Conservation (phyloP, 2,797 vertebrate genomes). For the Tangara arthus region DNA sequence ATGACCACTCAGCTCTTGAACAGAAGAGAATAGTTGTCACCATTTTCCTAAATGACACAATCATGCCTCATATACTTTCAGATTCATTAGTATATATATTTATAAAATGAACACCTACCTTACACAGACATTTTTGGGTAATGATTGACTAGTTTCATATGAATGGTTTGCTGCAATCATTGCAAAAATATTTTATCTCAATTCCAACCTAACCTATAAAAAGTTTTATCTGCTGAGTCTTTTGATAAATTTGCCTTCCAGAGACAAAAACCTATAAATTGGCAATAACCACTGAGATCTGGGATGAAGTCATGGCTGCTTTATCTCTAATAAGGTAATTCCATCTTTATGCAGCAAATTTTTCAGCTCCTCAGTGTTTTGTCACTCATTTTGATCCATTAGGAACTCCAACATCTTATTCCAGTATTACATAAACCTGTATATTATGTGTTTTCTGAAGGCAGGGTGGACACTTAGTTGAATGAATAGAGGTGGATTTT, state of each 20-base stretch:
- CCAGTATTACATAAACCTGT: background rate
- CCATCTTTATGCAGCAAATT: background rate
- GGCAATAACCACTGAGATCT: background rate
- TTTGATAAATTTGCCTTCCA: background rate
- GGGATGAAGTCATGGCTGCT: background rate
- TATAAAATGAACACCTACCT: background rate
- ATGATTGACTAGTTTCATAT: background rate
- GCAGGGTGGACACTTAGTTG: background rate
- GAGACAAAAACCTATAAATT: background rate
- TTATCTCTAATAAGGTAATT: background rate
- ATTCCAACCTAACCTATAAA: background rate
- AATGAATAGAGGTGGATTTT: background rate
- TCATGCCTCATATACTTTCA: background rate
- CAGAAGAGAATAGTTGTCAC: background rate
- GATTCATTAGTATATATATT: background rate
- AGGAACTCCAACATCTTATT: background rate
- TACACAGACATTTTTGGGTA: background rate
- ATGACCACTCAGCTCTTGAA: background rate
- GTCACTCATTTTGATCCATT: background rate
- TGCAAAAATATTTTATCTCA: background rate
- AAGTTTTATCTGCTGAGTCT: background rate
- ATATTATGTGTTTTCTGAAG: background rate
- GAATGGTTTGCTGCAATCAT: background rate
- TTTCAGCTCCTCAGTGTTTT: background rate
- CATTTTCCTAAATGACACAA: background rate